A percentile compares a stretch with the other conserved stretches of the same genome.
Evolutionary conservation across 2,113 vertebrate species (phyloP).

Genomic region (Dasyprocta punctata): DNA sequence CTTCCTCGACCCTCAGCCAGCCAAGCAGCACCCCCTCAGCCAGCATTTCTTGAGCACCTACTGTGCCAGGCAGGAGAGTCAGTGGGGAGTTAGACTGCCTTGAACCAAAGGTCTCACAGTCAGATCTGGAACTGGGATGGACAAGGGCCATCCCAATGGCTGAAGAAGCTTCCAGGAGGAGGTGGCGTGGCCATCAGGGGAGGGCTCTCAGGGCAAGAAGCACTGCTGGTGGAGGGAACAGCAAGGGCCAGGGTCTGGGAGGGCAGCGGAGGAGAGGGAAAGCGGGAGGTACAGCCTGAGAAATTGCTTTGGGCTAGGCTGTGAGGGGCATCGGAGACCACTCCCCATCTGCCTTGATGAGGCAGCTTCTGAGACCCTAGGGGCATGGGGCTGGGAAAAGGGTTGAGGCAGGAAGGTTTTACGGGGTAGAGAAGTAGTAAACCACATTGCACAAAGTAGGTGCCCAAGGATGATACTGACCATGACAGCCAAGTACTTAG

Average conservation of each 20-base stretch:
- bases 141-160: background rate
- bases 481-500: background rate
- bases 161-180: slow-evolving; percentile 50
- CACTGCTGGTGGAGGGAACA: background rate
- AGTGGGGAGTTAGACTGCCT: background rate
- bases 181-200: background rate
- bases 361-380: background rate
- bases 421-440: background rate
- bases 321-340: background rate
- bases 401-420: background rate
- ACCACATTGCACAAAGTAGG: background rate
- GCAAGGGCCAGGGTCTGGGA: background rate
- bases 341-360: background rate
- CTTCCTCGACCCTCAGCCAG: background rate
- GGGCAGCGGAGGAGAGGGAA: background rate
- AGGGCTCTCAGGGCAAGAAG: background rate
- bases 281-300: background rate
- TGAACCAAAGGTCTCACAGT: background rate
- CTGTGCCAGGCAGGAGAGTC: background rate
- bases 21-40: background rate
- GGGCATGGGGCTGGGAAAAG: background rate
- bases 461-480: background rate
- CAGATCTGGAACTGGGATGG: background rate
- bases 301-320: background rate
- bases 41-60: background rate